Percentiles rank a stretch among this genome's conserved stretches.
Conservation (phyloP, 2,113 vertebrate species). For the Passer montanus region DNA sequence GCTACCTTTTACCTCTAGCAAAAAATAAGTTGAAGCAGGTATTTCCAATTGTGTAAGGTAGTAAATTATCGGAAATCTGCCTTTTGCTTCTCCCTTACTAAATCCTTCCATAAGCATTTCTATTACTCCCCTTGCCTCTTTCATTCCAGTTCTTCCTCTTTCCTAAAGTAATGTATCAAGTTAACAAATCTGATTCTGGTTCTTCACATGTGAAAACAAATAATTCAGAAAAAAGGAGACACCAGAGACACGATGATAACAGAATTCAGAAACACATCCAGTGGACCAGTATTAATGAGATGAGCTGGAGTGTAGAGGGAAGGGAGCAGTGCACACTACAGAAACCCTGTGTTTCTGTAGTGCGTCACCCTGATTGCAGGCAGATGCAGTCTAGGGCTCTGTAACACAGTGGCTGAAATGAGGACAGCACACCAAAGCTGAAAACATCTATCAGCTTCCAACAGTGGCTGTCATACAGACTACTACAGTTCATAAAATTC, state of each 20-base stretch:
- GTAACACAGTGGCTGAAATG: background rate
- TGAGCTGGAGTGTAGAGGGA: background rate
- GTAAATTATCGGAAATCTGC: background rate
- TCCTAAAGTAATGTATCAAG: background rate
- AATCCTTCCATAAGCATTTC: background rate
- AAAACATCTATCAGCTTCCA: background rate
- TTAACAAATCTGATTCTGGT: background rate
- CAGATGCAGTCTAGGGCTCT: background rate
- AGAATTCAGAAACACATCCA: background rate
- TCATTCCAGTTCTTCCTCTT: background rate
- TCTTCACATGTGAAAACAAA: background rate
- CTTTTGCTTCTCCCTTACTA: background rate
- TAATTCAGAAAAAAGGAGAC: background rate
- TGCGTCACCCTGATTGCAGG: background rate
- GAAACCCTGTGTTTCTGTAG: background rate
- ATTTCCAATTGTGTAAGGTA: background rate
- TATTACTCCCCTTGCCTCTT: background rate
- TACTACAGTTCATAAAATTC: background rate
- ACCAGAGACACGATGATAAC: background rate
- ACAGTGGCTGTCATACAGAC: background rate
- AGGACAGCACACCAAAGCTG: background rate
- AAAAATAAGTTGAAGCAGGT: background rate
- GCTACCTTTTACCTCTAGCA: background rate
- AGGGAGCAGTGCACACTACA: accelerated
- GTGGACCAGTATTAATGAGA: background rate